Evolutionary conservation across 2,797 vertebrate species (phyloP).

Genomic region (Oreochromis mossambicus): DNA sequence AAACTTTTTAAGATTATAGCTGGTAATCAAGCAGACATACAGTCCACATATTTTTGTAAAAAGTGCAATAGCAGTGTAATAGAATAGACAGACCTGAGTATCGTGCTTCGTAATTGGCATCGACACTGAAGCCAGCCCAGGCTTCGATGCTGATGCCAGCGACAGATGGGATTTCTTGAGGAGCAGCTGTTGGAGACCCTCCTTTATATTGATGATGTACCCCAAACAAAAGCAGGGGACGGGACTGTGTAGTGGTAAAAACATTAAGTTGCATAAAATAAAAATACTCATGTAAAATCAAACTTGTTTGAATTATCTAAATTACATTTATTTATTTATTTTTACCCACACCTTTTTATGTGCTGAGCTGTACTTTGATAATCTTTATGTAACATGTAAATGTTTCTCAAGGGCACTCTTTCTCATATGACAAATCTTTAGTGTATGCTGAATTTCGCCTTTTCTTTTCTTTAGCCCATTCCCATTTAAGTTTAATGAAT

Average conservation of each 20-base stretch:
- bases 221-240: neutral
- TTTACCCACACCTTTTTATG: neutral
- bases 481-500: neutral
- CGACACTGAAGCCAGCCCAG: neutral
- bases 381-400: neutral
- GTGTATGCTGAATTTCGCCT: neutral
- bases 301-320: neutral
- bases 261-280: neutral
- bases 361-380: neutral
- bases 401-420: neutral
- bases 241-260: neutral
- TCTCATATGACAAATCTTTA: neutral
- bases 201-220: neutral
- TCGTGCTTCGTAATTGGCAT: neutral
- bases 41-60: neutral
- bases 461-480: neutral
- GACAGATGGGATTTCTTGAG: neutral
- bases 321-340: neutral
- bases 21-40: neutral
- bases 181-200: neutral
- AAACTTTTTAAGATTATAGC: neutral
- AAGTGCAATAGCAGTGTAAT: neutral
- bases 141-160: neutral
- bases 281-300: neutral
- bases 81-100: neutral